A percentile compares a stretch with the other conserved stretches of the same genome.
phyloP scores from a whole-genome alignment of 2,797 vertebrate genomes.

The Borostomias antarcticus region DNA sequence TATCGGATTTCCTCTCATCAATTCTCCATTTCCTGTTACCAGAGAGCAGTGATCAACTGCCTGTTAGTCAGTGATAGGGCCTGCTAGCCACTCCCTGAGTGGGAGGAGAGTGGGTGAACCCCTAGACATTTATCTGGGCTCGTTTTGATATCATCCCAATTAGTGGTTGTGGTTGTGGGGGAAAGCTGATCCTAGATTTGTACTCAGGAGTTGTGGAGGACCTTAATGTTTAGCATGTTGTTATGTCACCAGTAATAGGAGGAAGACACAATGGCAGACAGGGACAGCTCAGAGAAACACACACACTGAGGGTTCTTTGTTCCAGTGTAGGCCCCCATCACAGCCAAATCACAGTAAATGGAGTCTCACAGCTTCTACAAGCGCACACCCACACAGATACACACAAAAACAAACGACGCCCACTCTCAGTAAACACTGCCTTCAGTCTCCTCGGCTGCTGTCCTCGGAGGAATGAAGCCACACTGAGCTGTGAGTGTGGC shows the following conservation, averaged over 20 bases:
- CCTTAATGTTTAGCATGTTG: not conserved
- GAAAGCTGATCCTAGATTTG: not conserved
- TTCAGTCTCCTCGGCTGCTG: constrained; percentile 7
- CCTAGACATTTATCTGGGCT: not conserved
- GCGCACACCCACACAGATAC: constrained; percentile 27
- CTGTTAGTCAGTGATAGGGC: not conserved
- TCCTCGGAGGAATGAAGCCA: constrained; percentile 9
- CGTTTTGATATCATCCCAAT: not conserved
- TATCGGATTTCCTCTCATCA: constrained; percentile 3
- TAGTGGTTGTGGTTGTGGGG: not conserved
- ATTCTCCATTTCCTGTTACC: not conserved
- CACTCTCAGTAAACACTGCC: constrained; percentile 39
- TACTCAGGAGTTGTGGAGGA: not conserved
- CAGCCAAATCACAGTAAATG: constrained; percentile 41
- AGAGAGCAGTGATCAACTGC: not conserved
- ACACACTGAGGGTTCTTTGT: constrained; percentile 57
- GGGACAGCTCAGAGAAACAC: constrained; percentile 19
- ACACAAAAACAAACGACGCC: constrained; percentile 49
- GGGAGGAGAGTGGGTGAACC: not conserved
- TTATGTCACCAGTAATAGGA: constrained; percentile 15
- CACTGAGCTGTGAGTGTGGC: constrained; percentile 31
- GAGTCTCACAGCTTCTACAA: constrained; percentile 28
- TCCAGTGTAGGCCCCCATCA: constrained; percentile 33
- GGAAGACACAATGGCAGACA: constrained; percentile 14
- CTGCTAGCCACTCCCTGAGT: not conserved